Conservation (phyloP, 1,140 invertebrate species). For the Tetragnatha versicolor region DNA sequence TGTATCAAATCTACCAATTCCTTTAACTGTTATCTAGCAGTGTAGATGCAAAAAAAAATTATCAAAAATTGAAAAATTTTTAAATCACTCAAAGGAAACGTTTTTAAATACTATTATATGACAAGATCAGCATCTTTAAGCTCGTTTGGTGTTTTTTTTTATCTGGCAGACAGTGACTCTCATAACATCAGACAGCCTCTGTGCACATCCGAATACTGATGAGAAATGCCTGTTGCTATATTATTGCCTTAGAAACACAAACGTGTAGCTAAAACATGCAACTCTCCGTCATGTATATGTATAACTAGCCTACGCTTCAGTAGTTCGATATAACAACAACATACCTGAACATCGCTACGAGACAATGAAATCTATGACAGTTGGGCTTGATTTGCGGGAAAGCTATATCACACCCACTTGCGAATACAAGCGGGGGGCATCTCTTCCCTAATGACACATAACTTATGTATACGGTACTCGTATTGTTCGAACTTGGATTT, state of each 20-base stretch:
- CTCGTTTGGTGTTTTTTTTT: too few species aligned
- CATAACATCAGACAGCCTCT: too few species aligned
- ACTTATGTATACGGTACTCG: slow-evolving; percentile 53
- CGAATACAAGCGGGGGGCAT: not conserved
- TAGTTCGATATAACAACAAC: slow-evolving; percentile 10
- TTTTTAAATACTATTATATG: too few species aligned
- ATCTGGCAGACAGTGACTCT: too few species aligned
- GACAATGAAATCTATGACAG: slow-evolving; percentile 33
- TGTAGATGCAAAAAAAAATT: too few species aligned
- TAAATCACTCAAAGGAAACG: too few species aligned
- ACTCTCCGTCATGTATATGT: slow-evolving; percentile 1
- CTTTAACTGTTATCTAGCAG: too few species aligned
- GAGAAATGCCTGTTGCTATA: not conserved
- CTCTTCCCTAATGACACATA: slow-evolving; percentile 40
- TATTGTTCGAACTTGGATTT: slow-evolving; percentile 51
- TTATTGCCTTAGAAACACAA: slow-evolving; percentile 36
- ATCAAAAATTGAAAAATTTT: too few species aligned
- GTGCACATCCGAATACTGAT: slow-evolving; percentile 34
- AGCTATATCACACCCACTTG: slow-evolving; percentile 21
- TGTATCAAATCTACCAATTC: too few species aligned
- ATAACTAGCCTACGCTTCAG: slow-evolving; percentile 24
- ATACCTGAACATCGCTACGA: not conserved
- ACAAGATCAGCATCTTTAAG: too few species aligned
- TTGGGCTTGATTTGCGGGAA: slow-evolving; percentile 41
- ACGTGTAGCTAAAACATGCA: slow-evolving; percentile 31